Conservation (phyloP, 92 coral and sea anemone species). For the Heteractis magnifica region DNA sequence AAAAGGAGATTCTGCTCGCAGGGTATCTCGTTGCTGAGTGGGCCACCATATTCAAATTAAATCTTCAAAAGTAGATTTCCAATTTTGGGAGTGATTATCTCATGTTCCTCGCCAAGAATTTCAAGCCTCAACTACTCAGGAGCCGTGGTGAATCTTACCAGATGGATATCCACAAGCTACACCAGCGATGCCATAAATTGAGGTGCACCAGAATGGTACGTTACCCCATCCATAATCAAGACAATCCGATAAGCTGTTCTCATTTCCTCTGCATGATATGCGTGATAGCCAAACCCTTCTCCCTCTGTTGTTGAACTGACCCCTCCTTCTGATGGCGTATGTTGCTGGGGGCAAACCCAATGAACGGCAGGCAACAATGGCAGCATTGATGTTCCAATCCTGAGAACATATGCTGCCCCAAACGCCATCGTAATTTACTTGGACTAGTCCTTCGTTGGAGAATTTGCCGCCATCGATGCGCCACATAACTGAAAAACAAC, state of each 20-base stretch:
- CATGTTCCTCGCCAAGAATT: too few relatives aligned
- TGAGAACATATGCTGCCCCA: background rate
- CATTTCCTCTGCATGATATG: background rate
- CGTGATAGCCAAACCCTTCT: background rate
- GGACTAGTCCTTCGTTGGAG: background rate
- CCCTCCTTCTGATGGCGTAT: background rate
- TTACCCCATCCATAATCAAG: conserved; percentile 5
- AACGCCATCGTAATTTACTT: background rate
- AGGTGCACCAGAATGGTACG: background rate
- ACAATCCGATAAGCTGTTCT: conserved; percentile 1
- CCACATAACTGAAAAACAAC: background rate
- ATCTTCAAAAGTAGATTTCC: too few relatives aligned
- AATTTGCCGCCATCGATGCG: background rate
- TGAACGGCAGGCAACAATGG: conserved; percentile 22
- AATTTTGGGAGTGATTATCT: too few relatives aligned
- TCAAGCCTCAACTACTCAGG: too few relatives aligned
- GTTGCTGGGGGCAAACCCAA: conserved; percentile 23
- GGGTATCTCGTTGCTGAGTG: too few relatives aligned
- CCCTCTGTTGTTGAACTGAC: background rate
- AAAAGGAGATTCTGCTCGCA: too few relatives aligned
- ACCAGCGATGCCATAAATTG: background rate
- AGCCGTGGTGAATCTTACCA: conserved; percentile 2
- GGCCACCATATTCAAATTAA: too few relatives aligned
- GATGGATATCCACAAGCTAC: conserved; percentile 22
- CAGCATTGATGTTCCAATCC: conserved; percentile 8